A percentile compares a stretch with the other conserved stretches of the same genome.
Conservation (phyloP, 2,113 vertebrate species). For the Mystacornis crossleyi region DNA sequence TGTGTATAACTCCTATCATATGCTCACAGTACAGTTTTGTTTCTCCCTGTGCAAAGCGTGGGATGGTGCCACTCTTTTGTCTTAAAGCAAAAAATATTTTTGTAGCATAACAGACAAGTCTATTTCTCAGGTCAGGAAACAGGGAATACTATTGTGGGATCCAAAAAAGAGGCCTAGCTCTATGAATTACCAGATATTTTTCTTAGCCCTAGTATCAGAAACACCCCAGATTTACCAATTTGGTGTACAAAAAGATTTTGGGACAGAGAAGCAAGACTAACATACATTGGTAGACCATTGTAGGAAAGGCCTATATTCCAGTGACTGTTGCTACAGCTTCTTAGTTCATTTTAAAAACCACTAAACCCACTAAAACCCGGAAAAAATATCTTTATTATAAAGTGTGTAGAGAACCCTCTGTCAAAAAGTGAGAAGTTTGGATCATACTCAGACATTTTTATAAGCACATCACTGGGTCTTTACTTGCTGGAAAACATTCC, state of each 20-base stretch:
- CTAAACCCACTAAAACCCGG: neutral
- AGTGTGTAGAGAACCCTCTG: neutral
- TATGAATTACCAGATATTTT: neutral
- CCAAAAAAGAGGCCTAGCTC: neutral
- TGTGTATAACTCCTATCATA: neutral
- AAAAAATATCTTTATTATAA: neutral
- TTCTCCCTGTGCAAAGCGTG: neutral
- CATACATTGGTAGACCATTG: neutral
- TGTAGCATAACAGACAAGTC: neutral
- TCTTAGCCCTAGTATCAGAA: neutral
- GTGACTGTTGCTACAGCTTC: neutral
- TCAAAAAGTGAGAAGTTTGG: neutral
- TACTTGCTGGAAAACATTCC: neutral
- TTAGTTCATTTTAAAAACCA: neutral
- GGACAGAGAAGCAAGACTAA: neutral
- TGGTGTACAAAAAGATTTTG: neutral
- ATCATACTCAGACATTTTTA: neutral
- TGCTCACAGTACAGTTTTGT: fast-evolving
- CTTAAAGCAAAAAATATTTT: neutral
- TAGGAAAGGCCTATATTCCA: neutral
- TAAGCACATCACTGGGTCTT: neutral
- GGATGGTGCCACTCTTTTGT: neutral
- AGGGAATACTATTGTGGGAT: neutral
- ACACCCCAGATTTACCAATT: neutral
- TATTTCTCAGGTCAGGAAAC: neutral